Conservation (phyloP, 1,140 invertebrate species). For the Probaryconus sp. region DNA sequence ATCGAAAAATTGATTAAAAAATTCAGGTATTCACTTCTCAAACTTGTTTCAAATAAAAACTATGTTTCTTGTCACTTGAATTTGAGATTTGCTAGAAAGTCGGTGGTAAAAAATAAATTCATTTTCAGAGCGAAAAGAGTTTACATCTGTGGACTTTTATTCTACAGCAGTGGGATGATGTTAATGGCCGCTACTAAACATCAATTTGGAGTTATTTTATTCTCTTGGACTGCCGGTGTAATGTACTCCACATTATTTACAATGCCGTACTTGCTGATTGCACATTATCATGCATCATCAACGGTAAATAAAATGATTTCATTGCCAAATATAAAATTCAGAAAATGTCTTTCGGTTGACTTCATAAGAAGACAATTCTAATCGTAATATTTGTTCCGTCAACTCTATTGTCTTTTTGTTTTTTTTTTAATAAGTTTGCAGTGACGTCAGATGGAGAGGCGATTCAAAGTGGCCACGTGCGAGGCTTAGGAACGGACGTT, state of each 20-base stretch:
- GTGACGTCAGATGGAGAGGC: slow-evolving; percentile 78
- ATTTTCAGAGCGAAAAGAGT: slow-evolving; percentile 88
- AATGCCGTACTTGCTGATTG: slow-evolving; percentile 96
- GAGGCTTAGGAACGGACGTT: slow-evolving; percentile 95
- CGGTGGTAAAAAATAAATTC: too few species aligned
- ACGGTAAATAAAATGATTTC: slow-evolving; percentile 83
- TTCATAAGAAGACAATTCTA: neutral
- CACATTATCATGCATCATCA: slow-evolving; percentile 93
- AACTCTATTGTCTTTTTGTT: too few species aligned
- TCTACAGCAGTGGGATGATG: slow-evolving; percentile 93
- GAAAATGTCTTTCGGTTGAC: too few species aligned
- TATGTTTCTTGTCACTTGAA: slow-evolving; percentile 3
- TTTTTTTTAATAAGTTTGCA: slow-evolving; percentile 83
- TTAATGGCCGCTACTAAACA: slow-evolving; percentile 89
- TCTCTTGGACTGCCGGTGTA: slow-evolving; percentile 94
- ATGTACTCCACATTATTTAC: slow-evolving; percentile 99
- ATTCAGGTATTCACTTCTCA: slow-evolving; percentile 82
- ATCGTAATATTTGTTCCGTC: slow-evolving; percentile 1
- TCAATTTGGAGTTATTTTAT: slow-evolving; percentile 89
- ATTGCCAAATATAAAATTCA: slow-evolving; percentile 4
- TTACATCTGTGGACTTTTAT: slow-evolving; percentile 93
- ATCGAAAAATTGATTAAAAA: slow-evolving; percentile 92
- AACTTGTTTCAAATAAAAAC: slow-evolving; percentile 56
- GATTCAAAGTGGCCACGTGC: slow-evolving; percentile 78
- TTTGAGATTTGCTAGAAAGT: too few species aligned